Evolutionary conservation across 2,888 invertebrate genomes (phyloP).

Genomic region (Eupithecia insigniata): DNA sequence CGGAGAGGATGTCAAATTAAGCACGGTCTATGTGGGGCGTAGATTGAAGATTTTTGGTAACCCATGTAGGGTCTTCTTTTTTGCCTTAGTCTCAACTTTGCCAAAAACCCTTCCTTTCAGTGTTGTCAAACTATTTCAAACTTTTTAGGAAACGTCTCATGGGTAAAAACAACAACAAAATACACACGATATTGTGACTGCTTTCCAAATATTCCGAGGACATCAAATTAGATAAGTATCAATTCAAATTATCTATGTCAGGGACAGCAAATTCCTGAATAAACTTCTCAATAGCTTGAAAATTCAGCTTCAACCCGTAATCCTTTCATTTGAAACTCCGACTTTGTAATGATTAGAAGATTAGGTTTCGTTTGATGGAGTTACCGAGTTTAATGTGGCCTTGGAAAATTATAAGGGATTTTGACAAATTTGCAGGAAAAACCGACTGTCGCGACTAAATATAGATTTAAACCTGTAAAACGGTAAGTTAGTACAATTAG

Average conservation of each 20-base stretch:
- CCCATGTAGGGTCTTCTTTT: no score
- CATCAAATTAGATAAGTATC: neutral
- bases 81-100: no score
- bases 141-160: no score
- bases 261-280: neutral
- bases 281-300: conserved; percentile 21
- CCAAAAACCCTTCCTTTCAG: no score
- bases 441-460: neutral
- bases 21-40: no score
- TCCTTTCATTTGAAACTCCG: conserved; percentile 30
- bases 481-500: neutral
- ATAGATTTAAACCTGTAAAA: neutral
- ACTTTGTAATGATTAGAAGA: conserved; percentile 27
- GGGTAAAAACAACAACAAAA: no score
- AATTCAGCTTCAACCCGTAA: conserved; percentile 28
- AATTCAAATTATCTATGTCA: neutral
- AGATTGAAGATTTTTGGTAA: no score
- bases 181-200: neutral
- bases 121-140: no score
- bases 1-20: no score
- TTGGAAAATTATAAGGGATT: conserved; percentile 9
- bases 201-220: neutral
- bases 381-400: conserved; percentile 15
- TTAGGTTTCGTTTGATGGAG: conserved; percentile 27
- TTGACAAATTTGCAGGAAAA: conserved; percentile 4